Percentiles rank a stretch among this genome's conserved stretches.
phyloP scores from a whole-genome alignment of 2,888 invertebrate species.

The Rhingia campestris region DNA sequence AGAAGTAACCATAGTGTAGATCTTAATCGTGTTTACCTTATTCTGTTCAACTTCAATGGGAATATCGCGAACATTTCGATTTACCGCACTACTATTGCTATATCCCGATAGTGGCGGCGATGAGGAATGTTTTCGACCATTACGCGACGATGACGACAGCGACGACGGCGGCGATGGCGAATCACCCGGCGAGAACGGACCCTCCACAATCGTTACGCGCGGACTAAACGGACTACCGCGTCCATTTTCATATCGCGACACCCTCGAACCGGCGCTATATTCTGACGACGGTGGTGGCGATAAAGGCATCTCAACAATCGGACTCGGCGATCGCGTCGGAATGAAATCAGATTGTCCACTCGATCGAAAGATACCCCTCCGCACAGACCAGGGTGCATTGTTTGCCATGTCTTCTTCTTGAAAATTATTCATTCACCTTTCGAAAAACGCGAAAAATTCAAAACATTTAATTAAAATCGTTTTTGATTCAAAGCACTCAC shows the following conservation, averaged over 20 bases:
- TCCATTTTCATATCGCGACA: slow-evolving; percentile 57
- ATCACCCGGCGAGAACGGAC: slow-evolving; percentile 69
- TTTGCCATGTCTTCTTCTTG: slow-evolving; percentile 81
- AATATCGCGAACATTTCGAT: slow-evolving; percentile 81
- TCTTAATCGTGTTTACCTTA: slow-evolving; percentile 77
- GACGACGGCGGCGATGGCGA: slow-evolving; percentile 78
- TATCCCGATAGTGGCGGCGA: slow-evolving; percentile 70
- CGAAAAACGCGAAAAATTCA: not conserved
- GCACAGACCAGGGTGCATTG: slow-evolving; percentile 90
- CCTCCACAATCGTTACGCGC: slow-evolving; percentile 76
- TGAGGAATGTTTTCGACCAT: slow-evolving; percentile 65
- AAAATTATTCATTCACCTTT: slow-evolving; percentile 17
- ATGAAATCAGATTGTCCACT: slow-evolving; percentile 82
- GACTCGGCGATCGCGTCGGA: slow-evolving; percentile 81
- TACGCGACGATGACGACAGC: slow-evolving; percentile 72
- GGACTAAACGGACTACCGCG: slow-evolving; percentile 75
- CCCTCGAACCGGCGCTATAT: slow-evolving; percentile 41
- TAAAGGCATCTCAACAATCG: slow-evolving; percentile 83
- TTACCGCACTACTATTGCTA: slow-evolving; percentile 75
- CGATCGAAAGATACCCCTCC: slow-evolving; percentile 85
- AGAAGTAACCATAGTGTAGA: not conserved
- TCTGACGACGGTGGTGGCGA: slow-evolving; percentile 77
- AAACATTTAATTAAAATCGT: slow-evolving; percentile 41
- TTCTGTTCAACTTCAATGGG: slow-evolving; percentile 82
- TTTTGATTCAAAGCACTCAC: slow-evolving; percentile 14